Evolutionary conservation across 2,888 invertebrate genomes (phyloP).

Genomic region (Mesorhabditis spiculigera): DNA sequence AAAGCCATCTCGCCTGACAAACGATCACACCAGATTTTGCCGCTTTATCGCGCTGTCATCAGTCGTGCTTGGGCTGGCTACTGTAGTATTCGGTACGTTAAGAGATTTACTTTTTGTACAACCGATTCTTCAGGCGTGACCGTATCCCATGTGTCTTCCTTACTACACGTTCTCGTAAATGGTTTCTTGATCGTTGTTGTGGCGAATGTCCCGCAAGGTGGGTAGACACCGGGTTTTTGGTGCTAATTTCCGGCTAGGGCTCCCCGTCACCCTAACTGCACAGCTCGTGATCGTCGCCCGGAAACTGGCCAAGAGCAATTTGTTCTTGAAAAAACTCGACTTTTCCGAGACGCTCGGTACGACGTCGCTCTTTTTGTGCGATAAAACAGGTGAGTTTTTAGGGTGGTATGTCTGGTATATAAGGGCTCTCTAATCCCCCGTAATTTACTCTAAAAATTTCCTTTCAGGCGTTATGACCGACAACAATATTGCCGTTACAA

Average conservation of each 20-base stretch:
- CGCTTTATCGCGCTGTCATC: background rate
- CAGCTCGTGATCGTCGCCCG: background rate
- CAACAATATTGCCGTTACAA: constrained; percentile 1
- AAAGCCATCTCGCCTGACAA: background rate
- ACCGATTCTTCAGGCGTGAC: background rate
- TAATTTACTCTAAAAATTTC: background rate
- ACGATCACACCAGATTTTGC: background rate
- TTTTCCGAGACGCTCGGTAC: background rate
- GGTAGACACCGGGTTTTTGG: background rate
- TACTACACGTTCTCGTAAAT: background rate
- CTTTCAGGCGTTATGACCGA: background rate
- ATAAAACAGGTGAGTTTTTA: background rate
- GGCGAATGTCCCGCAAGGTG: constrained; percentile 4
- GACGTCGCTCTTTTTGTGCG: background rate
- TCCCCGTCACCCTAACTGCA: background rate
- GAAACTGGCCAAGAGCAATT: background rate
- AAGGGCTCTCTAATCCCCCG: no score
- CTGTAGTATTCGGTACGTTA: background rate
- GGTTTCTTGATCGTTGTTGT: constrained; percentile 2
- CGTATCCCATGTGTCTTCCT: background rate
- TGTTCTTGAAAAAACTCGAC: constrained; percentile 3
- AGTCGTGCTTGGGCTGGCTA: background rate
- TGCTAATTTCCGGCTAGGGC: background rate
- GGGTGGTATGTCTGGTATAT: background rate
- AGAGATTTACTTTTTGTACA: background rate